phyloP scores from a whole-genome alignment of 2,113 vertebrate genomes.

The Sinocyclocheilus rhinocerous region DNA sequence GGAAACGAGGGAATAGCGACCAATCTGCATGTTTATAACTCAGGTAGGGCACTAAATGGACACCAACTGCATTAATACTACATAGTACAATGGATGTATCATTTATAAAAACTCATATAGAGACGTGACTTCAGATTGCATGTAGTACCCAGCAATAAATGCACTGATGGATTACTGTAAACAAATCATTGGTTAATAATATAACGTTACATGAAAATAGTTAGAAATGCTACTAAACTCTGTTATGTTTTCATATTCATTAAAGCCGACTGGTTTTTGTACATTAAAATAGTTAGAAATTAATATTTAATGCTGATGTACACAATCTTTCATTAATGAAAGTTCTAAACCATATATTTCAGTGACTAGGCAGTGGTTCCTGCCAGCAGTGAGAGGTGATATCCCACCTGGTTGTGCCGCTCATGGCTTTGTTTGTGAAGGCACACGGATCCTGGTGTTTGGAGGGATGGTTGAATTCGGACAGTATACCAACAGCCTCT shows the following conservation, averaged over 20 bases:
- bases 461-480: conserved; percentile 99
- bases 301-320: neutral
- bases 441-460: conserved; percentile 91
- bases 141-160: neutral
- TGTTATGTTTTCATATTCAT: neutral
- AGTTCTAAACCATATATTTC: conserved; percentile 30
- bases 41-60: conserved; percentile 76
- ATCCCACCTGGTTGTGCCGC: conserved; percentile 97
- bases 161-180: neutral
- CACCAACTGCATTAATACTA: neutral
- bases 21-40: conserved; percentile 95
- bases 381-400: conserved; percentile 96
- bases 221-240: neutral
- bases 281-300: neutral
- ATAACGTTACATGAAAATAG: neutral
- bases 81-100: neutral
- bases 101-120: neutral
- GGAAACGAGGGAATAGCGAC: conserved; percentile 95
- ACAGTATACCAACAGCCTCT: conserved; percentile 93
- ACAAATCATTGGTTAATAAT: neutral
- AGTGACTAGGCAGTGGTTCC: conserved; percentile 97
- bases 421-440: conserved; percentile 95
- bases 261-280: neutral
- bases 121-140: neutral
- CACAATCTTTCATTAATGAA: neutral